Evolutionary conservation across 2,113 vertebrate species (phyloP).

Genomic region (Dendrocopos noguchii): DNA sequence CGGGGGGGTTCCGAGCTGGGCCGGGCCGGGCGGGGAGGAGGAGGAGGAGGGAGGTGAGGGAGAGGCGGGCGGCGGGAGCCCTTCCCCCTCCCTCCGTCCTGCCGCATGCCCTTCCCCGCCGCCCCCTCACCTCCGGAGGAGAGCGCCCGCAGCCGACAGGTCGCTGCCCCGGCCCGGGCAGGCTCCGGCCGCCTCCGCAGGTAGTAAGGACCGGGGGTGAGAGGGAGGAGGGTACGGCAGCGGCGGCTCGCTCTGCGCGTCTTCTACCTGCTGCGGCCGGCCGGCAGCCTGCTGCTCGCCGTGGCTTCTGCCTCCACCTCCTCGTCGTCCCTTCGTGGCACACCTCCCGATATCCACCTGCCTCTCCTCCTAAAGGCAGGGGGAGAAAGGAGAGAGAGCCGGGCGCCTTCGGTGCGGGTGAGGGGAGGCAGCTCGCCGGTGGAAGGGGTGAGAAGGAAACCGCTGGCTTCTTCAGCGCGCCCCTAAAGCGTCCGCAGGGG

Average conservation of each 20-base stretch:
- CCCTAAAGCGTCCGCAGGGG: not conserved
- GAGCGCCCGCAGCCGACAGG: conserved; percentile 3
- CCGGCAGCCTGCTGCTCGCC: not conserved
- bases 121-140: conserved; percentile 40
- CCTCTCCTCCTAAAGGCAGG: not conserved
- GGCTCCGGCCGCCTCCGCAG: not conserved
- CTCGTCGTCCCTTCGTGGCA: not conserved
- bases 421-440: not conserved
- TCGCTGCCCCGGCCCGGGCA: not conserved
- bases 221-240: not conserved
- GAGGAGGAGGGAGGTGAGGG: not conserved
- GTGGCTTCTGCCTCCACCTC: not conserved
- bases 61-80: not conserved
- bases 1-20: not conserved
- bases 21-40: not conserved
- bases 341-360: conserved; percentile 37
- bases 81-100: not conserved
- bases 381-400: not conserved
- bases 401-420: not conserved
- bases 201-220: conserved; percentile 22
- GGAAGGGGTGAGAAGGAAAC: not conserved
- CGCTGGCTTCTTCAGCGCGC: not conserved
- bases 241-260: not conserved
- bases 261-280: conserved; percentile 10
- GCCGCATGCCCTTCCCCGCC: conserved; percentile 25